These are phyloP conservation scores for Gasteruption jaculator DNA, from an alignment of 2,888 invertebrate species.

Conservation along the genomic window DNA sequence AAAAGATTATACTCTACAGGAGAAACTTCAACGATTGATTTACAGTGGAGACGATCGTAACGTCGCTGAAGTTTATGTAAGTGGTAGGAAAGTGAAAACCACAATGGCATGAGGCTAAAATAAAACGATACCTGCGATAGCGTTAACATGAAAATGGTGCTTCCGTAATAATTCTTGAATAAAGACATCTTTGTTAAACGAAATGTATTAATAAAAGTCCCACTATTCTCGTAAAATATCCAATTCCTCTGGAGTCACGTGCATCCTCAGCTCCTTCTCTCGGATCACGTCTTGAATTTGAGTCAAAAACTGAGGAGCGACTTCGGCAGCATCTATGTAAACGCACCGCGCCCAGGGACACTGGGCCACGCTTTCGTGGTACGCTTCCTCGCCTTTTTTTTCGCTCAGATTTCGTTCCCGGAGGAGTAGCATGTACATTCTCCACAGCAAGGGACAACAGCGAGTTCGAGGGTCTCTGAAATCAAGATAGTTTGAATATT, in stretches of 20 bases:
- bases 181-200: background rate
- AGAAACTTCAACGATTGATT: constrained; percentile 71
- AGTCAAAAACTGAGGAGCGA: constrained; percentile 56
- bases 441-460: constrained; percentile 60
- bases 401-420: constrained; percentile 47
- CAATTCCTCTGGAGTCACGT: constrained; percentile 73
- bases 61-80: constrained; percentile 70
- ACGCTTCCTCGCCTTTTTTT: constrained; percentile 45
- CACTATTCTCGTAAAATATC: constrained; percentile 59
- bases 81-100: constrained; percentile 60
- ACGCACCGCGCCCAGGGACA: constrained; percentile 52
- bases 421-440: constrained; percentile 60
- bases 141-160: too few species aligned
- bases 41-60: constrained; percentile 82
- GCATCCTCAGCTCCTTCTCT: constrained; percentile 70
- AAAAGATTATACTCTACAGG: constrained; percentile 54
- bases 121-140: too few species aligned
- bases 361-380: constrained; percentile 40
- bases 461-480: constrained; percentile 45
- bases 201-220: background rate
- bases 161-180: too few species aligned
- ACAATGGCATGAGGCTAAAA: background rate
- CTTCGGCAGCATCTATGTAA: constrained; percentile 64
- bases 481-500: too few species aligned
- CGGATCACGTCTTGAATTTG: constrained; percentile 72